These are phyloP conservation scores for Piaya cayana DNA, from an alignment of 2,113 vertebrate genomes.

Conservation along the genomic window DNA sequence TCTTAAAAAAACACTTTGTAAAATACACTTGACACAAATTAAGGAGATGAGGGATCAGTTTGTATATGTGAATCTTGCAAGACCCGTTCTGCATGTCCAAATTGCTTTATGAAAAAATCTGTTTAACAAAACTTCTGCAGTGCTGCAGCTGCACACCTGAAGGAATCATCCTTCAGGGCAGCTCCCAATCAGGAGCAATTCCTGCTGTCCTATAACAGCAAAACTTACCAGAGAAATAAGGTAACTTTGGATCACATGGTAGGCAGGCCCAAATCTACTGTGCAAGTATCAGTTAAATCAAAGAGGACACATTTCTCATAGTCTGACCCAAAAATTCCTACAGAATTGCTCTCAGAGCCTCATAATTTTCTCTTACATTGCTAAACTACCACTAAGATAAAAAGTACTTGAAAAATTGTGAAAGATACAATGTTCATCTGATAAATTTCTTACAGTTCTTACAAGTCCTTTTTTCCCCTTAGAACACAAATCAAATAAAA, in stretches of 20 bases:
- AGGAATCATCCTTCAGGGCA: neutral
- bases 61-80: neutral
- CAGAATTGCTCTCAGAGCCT: neutral
- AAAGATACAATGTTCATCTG: neutral
- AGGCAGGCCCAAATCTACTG: neutral
- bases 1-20: neutral
- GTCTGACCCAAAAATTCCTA: neutral
- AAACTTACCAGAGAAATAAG: neutral
- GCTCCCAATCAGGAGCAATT: neutral
- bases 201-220: neutral
- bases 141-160: neutral
- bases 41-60: neutral
- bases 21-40: neutral
- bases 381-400: neutral
- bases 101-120: neutral
- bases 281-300: neutral
- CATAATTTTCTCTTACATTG: neutral
- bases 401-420: neutral
- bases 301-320: neutral
- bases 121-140: neutral
- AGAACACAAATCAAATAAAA: conserved; percentile 11
- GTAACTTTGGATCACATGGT: neutral
- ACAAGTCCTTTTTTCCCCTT: neutral
- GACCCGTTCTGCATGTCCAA: neutral
- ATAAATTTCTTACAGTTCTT: neutral